Percentiles rank a stretch among this genome's conserved stretches.
These are phyloP conservation scores for Chamaetylas fuelleborni DNA, from an alignment of 2,113 vertebrate genomes.

Conservation along the genomic window DNA sequence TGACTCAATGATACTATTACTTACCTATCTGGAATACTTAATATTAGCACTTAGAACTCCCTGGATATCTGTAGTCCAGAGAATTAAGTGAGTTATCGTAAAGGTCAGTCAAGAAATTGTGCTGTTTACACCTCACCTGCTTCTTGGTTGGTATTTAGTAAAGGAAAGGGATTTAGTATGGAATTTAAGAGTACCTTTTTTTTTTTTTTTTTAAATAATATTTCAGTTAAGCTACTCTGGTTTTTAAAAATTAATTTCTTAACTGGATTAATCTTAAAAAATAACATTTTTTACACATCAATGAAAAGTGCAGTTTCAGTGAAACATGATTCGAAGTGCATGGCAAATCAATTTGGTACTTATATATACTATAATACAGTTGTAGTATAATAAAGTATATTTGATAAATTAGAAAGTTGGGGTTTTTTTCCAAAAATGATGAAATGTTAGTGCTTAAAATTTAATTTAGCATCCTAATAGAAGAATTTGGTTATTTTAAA, in stretches of 20 bases:
- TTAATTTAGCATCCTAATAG: not conserved
- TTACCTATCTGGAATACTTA: not conserved
- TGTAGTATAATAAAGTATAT: not conserved
- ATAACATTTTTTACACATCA: not conserved
- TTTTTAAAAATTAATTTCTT: not conserved
- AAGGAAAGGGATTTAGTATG: not conserved
- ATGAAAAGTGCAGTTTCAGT: not conserved
- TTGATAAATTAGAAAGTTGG: not conserved
- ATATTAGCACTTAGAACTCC: not conserved
- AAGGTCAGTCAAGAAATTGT: not conserved
- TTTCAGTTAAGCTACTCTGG: not conserved
- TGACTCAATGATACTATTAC: not conserved
- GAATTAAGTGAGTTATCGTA: not conserved
- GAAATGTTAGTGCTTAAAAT: not conserved
- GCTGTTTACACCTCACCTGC: not conserved
- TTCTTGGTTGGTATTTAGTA: not conserved
- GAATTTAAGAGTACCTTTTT: not conserved
- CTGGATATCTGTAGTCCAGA: accelerated
- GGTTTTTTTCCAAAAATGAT: accelerated
- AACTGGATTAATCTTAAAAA: not conserved
- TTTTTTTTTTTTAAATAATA: not conserved
- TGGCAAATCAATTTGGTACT: not conserved
- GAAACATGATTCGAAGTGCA: not conserved
- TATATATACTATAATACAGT: not conserved
- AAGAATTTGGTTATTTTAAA: not conserved